Evolutionary conservation across 1,140 invertebrate species (phyloP).

Genomic region (Babylonia areolata): DNA sequence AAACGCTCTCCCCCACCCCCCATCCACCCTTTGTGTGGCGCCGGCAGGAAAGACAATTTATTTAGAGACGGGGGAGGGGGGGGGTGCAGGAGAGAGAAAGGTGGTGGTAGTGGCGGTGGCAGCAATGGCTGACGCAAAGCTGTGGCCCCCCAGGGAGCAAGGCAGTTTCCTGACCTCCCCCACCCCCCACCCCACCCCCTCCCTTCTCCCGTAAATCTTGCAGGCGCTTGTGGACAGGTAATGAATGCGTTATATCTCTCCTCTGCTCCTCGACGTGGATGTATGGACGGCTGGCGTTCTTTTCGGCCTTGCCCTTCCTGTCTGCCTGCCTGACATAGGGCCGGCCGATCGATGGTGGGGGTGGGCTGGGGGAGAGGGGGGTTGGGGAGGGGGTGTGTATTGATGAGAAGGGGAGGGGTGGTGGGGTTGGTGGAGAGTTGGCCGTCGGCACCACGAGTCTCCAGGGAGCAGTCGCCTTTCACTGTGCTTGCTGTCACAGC

Average conservation of each 20-base stretch:
- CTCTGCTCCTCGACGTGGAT: neutral
- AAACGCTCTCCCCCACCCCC: too few relatives aligned
- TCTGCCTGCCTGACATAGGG: neutral
- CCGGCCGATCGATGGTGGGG: neutral
- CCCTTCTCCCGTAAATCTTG: slow-evolving; percentile 10
- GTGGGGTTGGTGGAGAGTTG: neutral
- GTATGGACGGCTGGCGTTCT: neutral
- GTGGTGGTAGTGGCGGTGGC: neutral
- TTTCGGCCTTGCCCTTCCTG: neutral
- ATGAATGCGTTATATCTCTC: slow-evolving; percentile 27
- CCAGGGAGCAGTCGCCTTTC: neutral
- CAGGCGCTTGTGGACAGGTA: slow-evolving; percentile 11
- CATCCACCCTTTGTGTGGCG: neutral
- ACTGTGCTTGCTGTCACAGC: slow-evolving; percentile 3
- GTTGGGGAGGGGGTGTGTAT: too few relatives aligned
- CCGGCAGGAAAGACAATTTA: neutral
- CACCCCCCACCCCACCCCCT: too few relatives aligned
- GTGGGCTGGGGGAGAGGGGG: too few relatives aligned
- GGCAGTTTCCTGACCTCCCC: slow-evolving; percentile 3
- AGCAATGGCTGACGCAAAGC: neutral
- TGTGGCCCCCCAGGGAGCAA: neutral
- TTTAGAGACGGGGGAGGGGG: neutral
- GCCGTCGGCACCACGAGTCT: neutral
- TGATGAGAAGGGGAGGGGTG: neutral
- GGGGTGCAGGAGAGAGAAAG: neutral